Percentiles rank a stretch among this genome's conserved stretches.
phyloP scores from a whole-genome alignment of 2,113 vertebrate genomes.

The Catharus minimus region DNA sequence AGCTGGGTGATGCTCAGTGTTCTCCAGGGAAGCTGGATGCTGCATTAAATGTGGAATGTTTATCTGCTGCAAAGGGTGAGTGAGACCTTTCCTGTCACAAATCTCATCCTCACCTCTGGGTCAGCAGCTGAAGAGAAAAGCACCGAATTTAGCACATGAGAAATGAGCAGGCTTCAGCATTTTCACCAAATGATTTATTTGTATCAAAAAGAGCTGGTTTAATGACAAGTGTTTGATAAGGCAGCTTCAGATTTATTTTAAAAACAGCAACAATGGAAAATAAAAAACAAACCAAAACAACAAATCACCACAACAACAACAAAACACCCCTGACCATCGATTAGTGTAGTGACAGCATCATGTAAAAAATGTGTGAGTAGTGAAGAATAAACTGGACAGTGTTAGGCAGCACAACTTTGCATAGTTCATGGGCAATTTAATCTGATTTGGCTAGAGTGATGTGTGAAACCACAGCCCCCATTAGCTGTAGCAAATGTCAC shows the following conservation, averaged over 20 bases:
- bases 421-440: conserved; percentile 21
- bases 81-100: background rate
- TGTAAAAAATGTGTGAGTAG: background rate
- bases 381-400: background rate
- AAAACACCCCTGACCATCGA: background rate
- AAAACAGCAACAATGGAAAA: background rate
- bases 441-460: background rate
- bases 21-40: background rate
- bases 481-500: conserved; percentile 88
- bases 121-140: background rate
- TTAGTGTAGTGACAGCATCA: background rate
- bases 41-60: accelerated
- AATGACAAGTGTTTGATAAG: background rate
- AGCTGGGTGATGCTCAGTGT: background rate
- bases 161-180: background rate
- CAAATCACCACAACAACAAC: background rate
- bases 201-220: conserved; percentile 49
- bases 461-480: background rate
- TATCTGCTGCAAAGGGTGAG: background rate
- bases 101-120: background rate
- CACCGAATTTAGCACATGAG: background rate
- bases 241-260: background rate
- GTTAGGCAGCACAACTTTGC: background rate
- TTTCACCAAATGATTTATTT: conserved; percentile 69
- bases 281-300: background rate